These are phyloP conservation scores for Drosophila malerkotliana DNA, from an alignment of 1,140 invertebrate species.

Conservation along the genomic window DNA sequence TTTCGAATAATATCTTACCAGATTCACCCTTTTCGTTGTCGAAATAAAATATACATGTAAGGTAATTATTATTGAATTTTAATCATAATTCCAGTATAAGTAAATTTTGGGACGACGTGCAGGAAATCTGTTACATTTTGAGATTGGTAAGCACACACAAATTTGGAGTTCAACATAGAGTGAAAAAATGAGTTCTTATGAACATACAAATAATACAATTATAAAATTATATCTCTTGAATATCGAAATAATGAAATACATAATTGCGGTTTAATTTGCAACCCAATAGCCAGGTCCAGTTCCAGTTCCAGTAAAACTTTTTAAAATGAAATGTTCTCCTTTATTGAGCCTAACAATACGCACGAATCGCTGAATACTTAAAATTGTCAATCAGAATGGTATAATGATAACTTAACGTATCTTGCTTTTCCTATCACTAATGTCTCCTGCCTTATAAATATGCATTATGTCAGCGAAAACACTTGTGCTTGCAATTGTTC, in stretches of 20 bases:
- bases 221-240: slow-evolving; percentile 9
- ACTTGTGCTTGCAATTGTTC: slow-evolving; percentile 45
- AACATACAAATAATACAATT: background rate
- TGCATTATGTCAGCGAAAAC: slow-evolving; percentile 33
- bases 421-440: slow-evolving; percentile 51
- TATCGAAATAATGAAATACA: slow-evolving; percentile 7
- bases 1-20: background rate
- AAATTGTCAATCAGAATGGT: slow-evolving; percentile 48
- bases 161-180: slow-evolving; percentile 7
- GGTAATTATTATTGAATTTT: slow-evolving; percentile 17
- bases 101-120: slow-evolving; percentile 15
- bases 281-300: slow-evolving; percentile 3
- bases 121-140: slow-evolving; percentile 18
- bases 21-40: background rate
- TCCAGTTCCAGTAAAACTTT: slow-evolving; percentile 20
- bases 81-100: slow-evolving; percentile 21
- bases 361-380: slow-evolving; percentile 44
- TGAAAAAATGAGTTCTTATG: slow-evolving; percentile 1
- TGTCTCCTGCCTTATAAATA: slow-evolving; percentile 28
- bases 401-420: slow-evolving; percentile 47
- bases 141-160: slow-evolving; percentile 19
- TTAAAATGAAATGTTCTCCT: slow-evolving; percentile 34
- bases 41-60: background rate
- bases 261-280: slow-evolving; percentile 4
- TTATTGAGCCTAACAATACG: slow-evolving; percentile 49